These are phyloP conservation scores for Linnaemya vulpina DNA, from an alignment of 2,888 invertebrate genomes.

Conservation along the genomic window DNA sequence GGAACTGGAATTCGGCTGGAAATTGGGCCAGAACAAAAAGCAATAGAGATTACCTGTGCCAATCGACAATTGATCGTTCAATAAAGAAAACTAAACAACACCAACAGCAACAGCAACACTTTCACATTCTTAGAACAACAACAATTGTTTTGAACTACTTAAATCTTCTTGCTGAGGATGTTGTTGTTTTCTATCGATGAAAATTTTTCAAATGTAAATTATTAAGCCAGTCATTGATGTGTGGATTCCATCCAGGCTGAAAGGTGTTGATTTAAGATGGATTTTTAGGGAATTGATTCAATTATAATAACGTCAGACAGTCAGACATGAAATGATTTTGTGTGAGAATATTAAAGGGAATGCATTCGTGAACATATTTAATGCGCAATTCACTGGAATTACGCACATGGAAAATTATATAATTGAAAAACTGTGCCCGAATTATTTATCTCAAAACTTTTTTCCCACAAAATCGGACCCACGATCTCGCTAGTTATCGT, in stretches of 20 bases:
- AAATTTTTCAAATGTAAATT: constrained; percentile 60
- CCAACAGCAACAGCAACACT: not conserved
- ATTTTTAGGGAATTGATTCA: constrained; percentile 57
- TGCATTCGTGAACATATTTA: constrained; percentile 37
- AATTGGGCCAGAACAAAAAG: constrained; percentile 31
- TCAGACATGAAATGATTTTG: constrained; percentile 7
- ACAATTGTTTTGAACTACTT: constrained; percentile 42
- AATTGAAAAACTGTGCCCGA: not conserved
- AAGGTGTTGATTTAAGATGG: constrained; percentile 67
- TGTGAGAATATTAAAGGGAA: constrained; percentile 20
- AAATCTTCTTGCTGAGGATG: constrained; percentile 20
- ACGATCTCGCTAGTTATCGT: too few species aligned
- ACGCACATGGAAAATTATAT: not conserved
- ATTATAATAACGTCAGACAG: not conserved
- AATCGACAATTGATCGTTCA: constrained; percentile 66
- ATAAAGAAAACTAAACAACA: constrained; percentile 40
- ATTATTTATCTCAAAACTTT: too few species aligned
- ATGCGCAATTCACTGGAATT: constrained; percentile 8
- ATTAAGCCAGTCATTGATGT: constrained; percentile 46
- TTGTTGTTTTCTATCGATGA: constrained; percentile 7
- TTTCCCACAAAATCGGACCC: too few species aligned
- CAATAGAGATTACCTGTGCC: constrained; percentile 67
- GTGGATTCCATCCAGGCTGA: constrained; percentile 1
- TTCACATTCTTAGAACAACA: constrained; percentile 55
- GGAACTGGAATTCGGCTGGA: constrained; percentile 6